Percentiles rank a stretch among this genome's conserved stretches.
Evolutionary conservation across 2,797 vertebrate species (phyloP).

Genomic region (Pangasius sanitwongsei): DNA sequence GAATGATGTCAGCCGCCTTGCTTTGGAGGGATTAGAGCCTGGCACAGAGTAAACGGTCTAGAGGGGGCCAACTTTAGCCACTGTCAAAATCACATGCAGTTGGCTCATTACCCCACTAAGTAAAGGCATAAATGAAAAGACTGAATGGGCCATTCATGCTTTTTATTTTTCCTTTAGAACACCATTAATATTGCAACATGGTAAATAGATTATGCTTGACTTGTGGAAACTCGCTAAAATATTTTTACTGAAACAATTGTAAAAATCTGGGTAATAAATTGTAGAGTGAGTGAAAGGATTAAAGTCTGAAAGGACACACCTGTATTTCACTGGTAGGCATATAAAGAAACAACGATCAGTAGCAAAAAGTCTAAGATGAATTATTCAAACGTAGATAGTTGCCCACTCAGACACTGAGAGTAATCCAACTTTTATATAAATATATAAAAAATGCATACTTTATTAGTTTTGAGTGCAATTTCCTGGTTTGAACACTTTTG

Average conservation of each 20-base stretch:
- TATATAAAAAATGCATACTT: too few species aligned
- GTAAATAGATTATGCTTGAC: slow-evolving; percentile 48
- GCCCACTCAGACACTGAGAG: background rate
- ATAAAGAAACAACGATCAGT: background rate
- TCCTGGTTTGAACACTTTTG: background rate
- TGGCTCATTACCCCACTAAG: slow-evolving; percentile 49
- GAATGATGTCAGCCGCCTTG: slow-evolving; percentile 74
- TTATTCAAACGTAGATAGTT: background rate
- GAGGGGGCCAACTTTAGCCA: slow-evolving; percentile 45
- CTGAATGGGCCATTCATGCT: slow-evolving; percentile 57
- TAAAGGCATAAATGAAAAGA: slow-evolving; percentile 41
- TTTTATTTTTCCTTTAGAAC: slow-evolving; percentile 35
- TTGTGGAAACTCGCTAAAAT: slow-evolving; percentile 38
- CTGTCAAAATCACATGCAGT: slow-evolving; percentile 54
- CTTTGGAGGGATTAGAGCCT: slow-evolving; percentile 68
- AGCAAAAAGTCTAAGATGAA: background rate
- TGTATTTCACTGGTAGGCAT: background rate
- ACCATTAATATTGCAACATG: slow-evolving; percentile 52
- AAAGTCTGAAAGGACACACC: background rate
- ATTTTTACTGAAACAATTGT: slow-evolving; percentile 36
- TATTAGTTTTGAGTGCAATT: background rate
- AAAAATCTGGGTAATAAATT: slow-evolving; percentile 13
- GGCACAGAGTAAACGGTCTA: slow-evolving; percentile 47
- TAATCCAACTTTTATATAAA: background rate
- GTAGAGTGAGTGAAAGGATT: background rate